Base-by-base conservation (phyloP, 2,888 invertebrate species). In the Nematopogon swammerdamellus region DNA sequence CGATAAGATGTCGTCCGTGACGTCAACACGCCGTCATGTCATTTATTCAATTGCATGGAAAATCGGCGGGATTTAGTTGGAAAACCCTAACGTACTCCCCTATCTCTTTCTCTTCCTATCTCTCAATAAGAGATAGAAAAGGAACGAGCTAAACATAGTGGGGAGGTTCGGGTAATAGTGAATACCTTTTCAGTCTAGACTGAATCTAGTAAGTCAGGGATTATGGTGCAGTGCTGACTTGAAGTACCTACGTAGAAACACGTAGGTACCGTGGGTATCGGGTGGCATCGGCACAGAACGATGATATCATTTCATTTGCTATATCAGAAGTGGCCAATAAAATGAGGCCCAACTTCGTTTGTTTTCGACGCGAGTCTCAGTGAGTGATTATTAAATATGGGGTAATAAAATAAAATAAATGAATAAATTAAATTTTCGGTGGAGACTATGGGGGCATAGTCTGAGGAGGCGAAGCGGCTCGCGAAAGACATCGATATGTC, bases 141-240 rank as follows among this genome's bases (percentile, higher is more conserved):
- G 36, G 11, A 14, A 14, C 14, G 36, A 14, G 36, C n/a, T n/a
- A n/a, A n/a, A n/a, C 11, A 3, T 36, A 36, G 8, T 36, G 36
- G 61, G 65, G 71, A 71, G 74, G 72, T 70, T 67, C 65, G 65
- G 67, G 70, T 66, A 72, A 72, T 72, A 67, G 64, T 64, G 65
- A 72, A 72, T 72, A 73, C n/a, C 73, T 73, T 76, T 36, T 69
- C 58, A 74, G 75, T 75, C 75, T 75, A 74, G 75, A 76, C 75
- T 36, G 36, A 36, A 14, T 36, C 36, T 14, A 36, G 36, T 36
- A 36, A 36, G 8, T 36, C 36, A 36, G 36, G 11, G 3, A 14
- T 36, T 6, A 36, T 36, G n/a, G 36, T 14, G 36, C 36, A 14
- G 14, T 36, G 14, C 8, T 14, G 36, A 10, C 25, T 25, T 4